These are phyloP conservation scores for Camponotus floridanus DNA, from an alignment of 1,140 invertebrate genomes.

Conservation along the genomic window DNA sequence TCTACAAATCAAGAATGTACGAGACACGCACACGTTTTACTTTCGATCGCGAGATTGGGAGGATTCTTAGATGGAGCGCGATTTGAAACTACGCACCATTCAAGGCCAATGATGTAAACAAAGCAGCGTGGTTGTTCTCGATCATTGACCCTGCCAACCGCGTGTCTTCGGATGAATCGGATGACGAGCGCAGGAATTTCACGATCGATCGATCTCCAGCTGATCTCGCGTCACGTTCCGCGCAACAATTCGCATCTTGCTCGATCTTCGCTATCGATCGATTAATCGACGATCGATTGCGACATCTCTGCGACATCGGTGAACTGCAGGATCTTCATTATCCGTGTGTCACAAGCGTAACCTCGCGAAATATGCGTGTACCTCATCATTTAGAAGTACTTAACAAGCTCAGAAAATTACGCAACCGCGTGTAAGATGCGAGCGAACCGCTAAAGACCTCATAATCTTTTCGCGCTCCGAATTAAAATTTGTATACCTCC, in stretches of 20 bases:
- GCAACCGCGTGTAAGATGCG: neutral
- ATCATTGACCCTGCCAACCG: slow-evolving; percentile 36
- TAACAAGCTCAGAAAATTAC: neutral
- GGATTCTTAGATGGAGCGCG: too few relatives aligned
- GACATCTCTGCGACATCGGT: neutral
- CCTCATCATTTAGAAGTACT: neutral
- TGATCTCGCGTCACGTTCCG: neutral
- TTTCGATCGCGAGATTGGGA: too few relatives aligned
- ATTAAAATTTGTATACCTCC: too few relatives aligned
- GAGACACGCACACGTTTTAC: too few relatives aligned
- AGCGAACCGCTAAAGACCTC: neutral
- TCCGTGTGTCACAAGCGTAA: too few relatives aligned
- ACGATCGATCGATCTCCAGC: slow-evolving; percentile 36
- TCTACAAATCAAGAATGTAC: too few relatives aligned
- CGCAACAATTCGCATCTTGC: neutral
- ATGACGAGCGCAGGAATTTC: too few relatives aligned
- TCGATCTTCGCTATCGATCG: slow-evolving; percentile 14
- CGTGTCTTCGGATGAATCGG: too few relatives aligned
- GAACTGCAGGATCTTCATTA: neutral
- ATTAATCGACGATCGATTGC: slow-evolving; percentile 33
- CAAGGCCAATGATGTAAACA: slow-evolving; percentile 10
- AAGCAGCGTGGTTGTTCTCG: slow-evolving; percentile 9
- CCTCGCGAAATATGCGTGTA: neutral
- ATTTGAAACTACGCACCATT: neutral
- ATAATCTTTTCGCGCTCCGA: neutral